Evolutionary conservation across 2,797 vertebrate genomes (phyloP).

Genomic region (Alauda arvensis): DNA sequence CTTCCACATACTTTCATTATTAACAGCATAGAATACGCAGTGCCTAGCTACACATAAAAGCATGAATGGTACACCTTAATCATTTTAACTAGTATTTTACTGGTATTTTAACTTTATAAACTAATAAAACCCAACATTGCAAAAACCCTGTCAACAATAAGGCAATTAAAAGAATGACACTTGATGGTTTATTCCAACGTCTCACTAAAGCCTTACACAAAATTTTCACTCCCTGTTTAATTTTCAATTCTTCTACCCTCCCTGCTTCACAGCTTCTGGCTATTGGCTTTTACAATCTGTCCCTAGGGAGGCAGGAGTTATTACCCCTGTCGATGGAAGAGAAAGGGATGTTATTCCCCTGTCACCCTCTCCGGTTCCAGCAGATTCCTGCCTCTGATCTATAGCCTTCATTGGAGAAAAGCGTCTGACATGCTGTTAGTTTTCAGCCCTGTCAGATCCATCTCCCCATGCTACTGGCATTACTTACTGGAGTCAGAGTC

Average conservation of each 20-base stretch:
- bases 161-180: constrained; percentile 62
- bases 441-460: constrained; percentile 74
- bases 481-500: constrained; percentile 72
- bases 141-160: constrained; percentile 43
- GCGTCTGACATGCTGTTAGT: constrained; percentile 75
- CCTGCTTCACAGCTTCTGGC: constrained; percentile 95
- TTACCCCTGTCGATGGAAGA: constrained; percentile 98
- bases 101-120: constrained; percentile 26
- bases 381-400: constrained; percentile 92
- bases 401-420: constrained; percentile 83
- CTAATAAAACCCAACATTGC: constrained; percentile 27
- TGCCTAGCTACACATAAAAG: neutral
- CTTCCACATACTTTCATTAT: neutral
- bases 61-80: neutral
- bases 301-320: constrained; percentile 98
- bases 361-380: constrained; percentile 88
- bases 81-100: constrained; percentile 22
- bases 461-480: constrained; percentile 71
- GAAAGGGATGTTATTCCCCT: constrained; percentile 99
- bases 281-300: constrained; percentile 99
- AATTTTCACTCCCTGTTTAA: constrained; percentile 90
- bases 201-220: constrained; percentile 65
- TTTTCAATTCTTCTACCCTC: constrained; percentile 96
- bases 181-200: constrained; percentile 64
- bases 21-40: neutral